Evolutionary conservation across 2,888 invertebrate genomes (phyloP).

Genomic region (Nemotelus pantherinus): DNA sequence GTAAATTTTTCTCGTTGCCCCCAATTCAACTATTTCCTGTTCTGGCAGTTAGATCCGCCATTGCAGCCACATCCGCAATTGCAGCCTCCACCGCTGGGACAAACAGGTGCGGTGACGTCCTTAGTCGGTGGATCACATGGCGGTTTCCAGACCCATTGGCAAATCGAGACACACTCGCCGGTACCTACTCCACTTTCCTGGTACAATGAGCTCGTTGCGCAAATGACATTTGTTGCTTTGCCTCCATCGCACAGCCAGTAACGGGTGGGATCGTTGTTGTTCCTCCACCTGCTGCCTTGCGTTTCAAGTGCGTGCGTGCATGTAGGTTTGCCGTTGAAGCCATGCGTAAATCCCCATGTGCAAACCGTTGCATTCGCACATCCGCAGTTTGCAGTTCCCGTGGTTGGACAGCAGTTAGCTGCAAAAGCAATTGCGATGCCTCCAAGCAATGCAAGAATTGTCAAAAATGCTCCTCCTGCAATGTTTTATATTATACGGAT

Average conservation of each 20-base stretch:
- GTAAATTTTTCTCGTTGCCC: too few relatives aligned
- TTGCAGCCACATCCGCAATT: too few relatives aligned
- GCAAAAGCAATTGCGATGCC: not conserved
- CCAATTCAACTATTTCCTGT: too few relatives aligned
- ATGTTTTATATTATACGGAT: too few relatives aligned
- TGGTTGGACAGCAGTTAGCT: not conserved
- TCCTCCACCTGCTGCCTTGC: not conserved
- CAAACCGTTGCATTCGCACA: too few relatives aligned
- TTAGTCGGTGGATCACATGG: conserved; percentile 1
- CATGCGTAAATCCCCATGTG: not conserved
- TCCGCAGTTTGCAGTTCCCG: too few relatives aligned
- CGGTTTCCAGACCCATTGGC: conserved; percentile 5
- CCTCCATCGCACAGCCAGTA: conserved; percentile 5
- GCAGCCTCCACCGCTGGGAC: too few relatives aligned
- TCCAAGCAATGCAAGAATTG: conserved; percentile 1
- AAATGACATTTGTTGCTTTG: not conserved
- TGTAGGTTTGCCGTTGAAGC: not conserved
- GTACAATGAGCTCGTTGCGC: not conserved
- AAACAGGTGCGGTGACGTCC: too few relatives aligned
- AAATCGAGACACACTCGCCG: not conserved
- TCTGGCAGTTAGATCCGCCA: too few relatives aligned
- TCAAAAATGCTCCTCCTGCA: not conserved
- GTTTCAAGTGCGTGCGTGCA: not conserved
- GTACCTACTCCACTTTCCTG: not conserved
- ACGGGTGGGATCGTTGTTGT: conserved; percentile 4